phyloP scores from a whole-genome alignment of 2,888 invertebrate genomes.

The Phortica okadai region DNA sequence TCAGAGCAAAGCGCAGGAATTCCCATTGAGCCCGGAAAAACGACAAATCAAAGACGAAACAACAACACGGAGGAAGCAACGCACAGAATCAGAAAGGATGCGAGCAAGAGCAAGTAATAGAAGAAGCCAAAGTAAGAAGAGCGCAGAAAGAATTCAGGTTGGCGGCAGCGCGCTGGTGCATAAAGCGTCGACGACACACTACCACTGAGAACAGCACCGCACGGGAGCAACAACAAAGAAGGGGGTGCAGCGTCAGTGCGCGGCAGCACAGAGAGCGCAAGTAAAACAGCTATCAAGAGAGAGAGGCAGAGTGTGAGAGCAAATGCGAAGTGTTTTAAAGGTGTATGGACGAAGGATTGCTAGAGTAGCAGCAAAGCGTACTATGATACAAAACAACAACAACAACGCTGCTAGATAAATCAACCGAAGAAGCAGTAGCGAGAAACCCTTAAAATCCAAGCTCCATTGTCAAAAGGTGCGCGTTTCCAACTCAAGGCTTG shows the following conservation, averaged over 20 bases:
- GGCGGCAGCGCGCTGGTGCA: constrained; percentile 45
- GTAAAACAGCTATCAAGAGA: too few relatives aligned
- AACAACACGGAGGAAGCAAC: background rate
- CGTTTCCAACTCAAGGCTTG: too few relatives aligned
- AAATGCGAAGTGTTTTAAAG: too few relatives aligned
- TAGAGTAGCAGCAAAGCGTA: too few relatives aligned
- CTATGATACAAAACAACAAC: too few relatives aligned
- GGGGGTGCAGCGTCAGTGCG: background rate
- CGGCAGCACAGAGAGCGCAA: too few relatives aligned
- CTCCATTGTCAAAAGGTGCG: too few relatives aligned
- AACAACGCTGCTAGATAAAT: too few relatives aligned
- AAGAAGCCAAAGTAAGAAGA: background rate
- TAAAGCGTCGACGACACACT: constrained; percentile 38
- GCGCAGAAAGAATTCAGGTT: constrained; percentile 42
- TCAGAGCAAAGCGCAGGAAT: constrained; percentile 64
- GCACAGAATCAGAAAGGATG: constrained; percentile 1
- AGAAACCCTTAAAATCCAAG: too few relatives aligned
- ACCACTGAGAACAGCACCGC: constrained; percentile 37
- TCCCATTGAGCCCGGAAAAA: constrained; percentile 54
- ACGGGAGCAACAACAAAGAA: constrained; percentile 34
- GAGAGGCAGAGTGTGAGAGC: too few relatives aligned
- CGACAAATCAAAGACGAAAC: constrained; percentile 22
- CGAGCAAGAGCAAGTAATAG: background rate
- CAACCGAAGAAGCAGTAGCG: too few relatives aligned
- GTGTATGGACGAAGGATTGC: too few relatives aligned